A percentile compares a stretch with the other conserved stretches of the same genome.
Evolutionary conservation across 2,113 vertebrate genomes (phyloP).

Genomic region (Oryctolagus cuniculus): DNA sequence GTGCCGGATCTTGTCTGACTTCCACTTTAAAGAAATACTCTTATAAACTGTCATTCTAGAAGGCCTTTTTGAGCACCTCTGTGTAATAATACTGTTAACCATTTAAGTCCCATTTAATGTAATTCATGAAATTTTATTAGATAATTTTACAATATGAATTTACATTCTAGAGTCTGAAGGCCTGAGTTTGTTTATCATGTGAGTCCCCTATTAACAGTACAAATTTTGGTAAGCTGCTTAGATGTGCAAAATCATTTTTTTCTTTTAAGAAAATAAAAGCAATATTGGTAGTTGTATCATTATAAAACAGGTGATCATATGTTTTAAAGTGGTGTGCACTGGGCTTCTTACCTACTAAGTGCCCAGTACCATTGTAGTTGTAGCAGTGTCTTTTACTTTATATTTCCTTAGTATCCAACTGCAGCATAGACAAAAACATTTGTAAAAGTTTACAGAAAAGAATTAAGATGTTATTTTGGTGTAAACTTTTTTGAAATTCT

Average conservation of each 20-base stretch:
- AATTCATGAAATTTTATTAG: not conserved
- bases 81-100: not conserved
- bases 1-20: too few species aligned
- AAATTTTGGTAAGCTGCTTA: not conserved
- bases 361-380: not conserved
- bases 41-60: constrained; percentile 2
- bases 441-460: too few species aligned
- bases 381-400: not conserved
- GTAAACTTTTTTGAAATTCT: too few species aligned
- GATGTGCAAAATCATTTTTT: not conserved
- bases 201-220: not conserved
- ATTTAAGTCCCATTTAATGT: not conserved
- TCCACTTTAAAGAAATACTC: not conserved
- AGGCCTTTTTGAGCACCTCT: not conserved
- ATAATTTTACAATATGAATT: not conserved
- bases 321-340: not conserved
- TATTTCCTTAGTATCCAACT: not conserved
- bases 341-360: not conserved
- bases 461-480: too few species aligned
- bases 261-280: not conserved
- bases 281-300: not conserved
- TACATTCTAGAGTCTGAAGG: not conserved
- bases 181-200: too few species aligned
- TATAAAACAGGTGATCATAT: not conserved
- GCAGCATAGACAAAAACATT: not conserved